A percentile compares a stretch with the other conserved stretches of the same genome.
Conservation (phyloP, 2,888 invertebrate species). For the Phrixothrix hirtus region DNA sequence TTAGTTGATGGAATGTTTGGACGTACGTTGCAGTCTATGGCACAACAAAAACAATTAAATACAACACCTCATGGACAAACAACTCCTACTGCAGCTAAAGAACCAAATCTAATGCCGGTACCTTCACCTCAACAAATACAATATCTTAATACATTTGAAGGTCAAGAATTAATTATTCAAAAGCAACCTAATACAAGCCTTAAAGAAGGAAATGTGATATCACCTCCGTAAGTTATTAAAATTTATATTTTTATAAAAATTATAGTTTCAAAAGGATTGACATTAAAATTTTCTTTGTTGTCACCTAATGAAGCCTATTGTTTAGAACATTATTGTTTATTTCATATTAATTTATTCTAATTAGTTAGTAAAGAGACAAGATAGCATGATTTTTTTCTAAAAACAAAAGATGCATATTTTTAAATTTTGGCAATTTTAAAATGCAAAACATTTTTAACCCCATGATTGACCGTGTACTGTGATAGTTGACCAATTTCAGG, state of each 20-base stretch:
- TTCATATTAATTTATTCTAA: no score
- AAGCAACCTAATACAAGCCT: conserved; percentile 92
- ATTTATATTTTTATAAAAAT: background rate
- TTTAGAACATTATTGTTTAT: no score
- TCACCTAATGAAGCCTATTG: no score
- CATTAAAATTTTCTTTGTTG: no score
- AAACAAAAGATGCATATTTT: no score
- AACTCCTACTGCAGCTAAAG: conserved; percentile 62
- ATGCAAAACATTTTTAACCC: no score
- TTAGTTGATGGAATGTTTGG: conserved; percentile 67
- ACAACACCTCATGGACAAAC: conserved; percentile 50
- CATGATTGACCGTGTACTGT: no score
- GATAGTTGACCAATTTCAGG: no score
- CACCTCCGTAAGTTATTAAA: conserved; percentile 70
- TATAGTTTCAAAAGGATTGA: no score
- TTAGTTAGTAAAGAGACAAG: no score
- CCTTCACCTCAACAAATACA: conserved; percentile 96
- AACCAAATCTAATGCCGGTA: conserved; percentile 92
- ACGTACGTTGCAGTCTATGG: conserved; percentile 65
- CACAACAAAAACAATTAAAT: conserved; percentile 61
- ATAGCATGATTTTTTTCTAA: no score
- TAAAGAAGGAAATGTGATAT: conserved; percentile 75
- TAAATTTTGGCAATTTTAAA: no score
- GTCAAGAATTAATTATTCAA: conserved; percentile 94
- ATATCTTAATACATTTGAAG: conserved; percentile 93